A percentile compares a stretch with the other conserved stretches of the same genome.
These are phyloP conservation scores for Carlito syrichta DNA, from an alignment of 2,113 vertebrate genomes.

Conservation along the genomic window DNA sequence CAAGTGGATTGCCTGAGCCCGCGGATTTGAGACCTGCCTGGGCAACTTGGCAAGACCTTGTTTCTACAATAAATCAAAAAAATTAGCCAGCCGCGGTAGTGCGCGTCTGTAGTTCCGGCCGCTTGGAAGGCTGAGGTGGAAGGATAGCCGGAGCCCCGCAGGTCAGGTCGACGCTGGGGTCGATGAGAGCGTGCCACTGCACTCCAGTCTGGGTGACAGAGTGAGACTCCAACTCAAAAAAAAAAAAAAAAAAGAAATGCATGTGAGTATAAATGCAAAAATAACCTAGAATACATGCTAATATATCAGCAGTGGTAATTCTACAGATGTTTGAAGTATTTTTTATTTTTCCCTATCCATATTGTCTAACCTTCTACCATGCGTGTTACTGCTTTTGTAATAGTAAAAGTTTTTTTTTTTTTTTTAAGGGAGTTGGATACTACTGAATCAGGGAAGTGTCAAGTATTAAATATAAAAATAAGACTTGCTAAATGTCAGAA, in stretches of 20 bases:
- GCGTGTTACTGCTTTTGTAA: neutral
- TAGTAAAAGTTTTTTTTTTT: neutral
- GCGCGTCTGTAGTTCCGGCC: neutral
- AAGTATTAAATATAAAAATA: neutral
- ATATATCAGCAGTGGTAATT: neutral
- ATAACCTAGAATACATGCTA: neutral
- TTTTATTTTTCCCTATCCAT: neutral
- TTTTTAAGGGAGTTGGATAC: neutral
- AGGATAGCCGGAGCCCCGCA: neutral
- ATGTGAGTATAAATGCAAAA: neutral
- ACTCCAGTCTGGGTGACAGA: too few species aligned
- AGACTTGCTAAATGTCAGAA: neutral
- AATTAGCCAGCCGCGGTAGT: neutral
- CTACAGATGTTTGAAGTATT: neutral
- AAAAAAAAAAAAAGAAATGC: neutral
- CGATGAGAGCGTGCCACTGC: too few species aligned
- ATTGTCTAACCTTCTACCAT: neutral
- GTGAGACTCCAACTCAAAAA: neutral
- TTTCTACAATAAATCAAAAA: too few species aligned
- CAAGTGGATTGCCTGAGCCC: too few species aligned
- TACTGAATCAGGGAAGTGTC: neutral
- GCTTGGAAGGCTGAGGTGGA: neutral
- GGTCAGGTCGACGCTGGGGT: too few species aligned
- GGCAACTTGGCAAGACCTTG: too few species aligned
- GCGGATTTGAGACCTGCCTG: too few species aligned